Percentiles rank a stretch among this genome's conserved stretches.
Conservation (phyloP, 2,113 vertebrate genomes). For the Eptatretus burgeri region DNA sequence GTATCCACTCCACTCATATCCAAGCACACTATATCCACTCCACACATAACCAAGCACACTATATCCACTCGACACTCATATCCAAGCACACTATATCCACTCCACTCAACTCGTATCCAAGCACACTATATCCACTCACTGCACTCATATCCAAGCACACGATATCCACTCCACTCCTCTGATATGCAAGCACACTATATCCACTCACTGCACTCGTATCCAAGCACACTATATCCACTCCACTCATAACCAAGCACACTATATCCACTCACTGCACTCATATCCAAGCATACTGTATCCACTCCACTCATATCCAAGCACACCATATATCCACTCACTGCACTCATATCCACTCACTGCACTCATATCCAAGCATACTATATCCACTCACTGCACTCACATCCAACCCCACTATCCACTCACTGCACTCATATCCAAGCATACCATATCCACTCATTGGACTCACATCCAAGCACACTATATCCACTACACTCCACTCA, state of each 20-base stretch:
- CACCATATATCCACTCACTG: not conserved
- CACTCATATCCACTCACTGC: not conserved
- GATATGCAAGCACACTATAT: not conserved
- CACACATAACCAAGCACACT: not conserved
- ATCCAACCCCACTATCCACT: not conserved
- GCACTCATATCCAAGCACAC: not conserved
- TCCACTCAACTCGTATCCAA: no score
- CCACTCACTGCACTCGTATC: no score
- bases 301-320: not conserved
- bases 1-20: not conserved
- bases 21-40: not conserved
- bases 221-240: no score
- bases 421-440: not conserved
- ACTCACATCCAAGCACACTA: not conserved
- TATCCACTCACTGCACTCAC: not conserved
- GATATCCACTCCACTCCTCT: no score
- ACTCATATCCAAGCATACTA: not conserved
- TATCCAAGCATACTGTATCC: not conserved
- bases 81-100: not conserved
- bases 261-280: not conserved
- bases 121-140: not conserved
- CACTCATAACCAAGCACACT: not conserved
- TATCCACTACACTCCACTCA: not conserved
- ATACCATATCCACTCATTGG: not conserved
- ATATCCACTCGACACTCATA: no score